Evolutionary conservation across 92 coral and sea anemone species (phyloP).

Genomic region (Nematostella vectensis): DNA sequence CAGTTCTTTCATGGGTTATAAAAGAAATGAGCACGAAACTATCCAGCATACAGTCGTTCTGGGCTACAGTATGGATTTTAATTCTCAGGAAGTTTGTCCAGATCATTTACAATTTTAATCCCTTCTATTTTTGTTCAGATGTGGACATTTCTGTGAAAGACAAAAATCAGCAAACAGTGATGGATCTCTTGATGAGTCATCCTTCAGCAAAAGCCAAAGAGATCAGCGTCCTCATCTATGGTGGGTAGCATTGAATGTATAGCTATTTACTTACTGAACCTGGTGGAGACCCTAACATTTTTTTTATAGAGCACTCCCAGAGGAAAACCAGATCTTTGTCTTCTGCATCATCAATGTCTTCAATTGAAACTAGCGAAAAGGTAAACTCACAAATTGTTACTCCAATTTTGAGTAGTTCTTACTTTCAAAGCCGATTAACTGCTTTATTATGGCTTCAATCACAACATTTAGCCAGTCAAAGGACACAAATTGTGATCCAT

Average conservation of each 20-base stretch:
- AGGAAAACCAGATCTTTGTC: conserved; percentile 1
- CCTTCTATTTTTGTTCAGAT: too few species aligned
- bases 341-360: neutral
- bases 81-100: too few species aligned
- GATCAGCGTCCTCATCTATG: conserved; percentile 69
- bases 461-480: too few species aligned
- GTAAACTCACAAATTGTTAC: too few species aligned
- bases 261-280: neutral
- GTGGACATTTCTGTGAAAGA: conserved; percentile 72
- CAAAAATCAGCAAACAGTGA: conserved; percentile 65
- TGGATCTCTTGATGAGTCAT: conserved; percentile 77
- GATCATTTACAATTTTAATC: too few species aligned
- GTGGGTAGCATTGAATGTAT: conserved; percentile 38
- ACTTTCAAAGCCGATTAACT: too few species aligned
- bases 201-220: conserved; percentile 77
- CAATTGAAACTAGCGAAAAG: neutral
- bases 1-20: neutral
- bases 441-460: too few species aligned
- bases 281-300: neutral
- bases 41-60: too few species aligned
- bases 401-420: too few species aligned
- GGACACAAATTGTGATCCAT: too few species aligned
- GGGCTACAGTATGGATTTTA: too few species aligned
- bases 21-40: too few species aligned
- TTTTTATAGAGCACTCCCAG: conserved; percentile 8